Conservation (phyloP, 2,797 vertebrate species). For the Microctenopoma stevenorrisi region DNA sequence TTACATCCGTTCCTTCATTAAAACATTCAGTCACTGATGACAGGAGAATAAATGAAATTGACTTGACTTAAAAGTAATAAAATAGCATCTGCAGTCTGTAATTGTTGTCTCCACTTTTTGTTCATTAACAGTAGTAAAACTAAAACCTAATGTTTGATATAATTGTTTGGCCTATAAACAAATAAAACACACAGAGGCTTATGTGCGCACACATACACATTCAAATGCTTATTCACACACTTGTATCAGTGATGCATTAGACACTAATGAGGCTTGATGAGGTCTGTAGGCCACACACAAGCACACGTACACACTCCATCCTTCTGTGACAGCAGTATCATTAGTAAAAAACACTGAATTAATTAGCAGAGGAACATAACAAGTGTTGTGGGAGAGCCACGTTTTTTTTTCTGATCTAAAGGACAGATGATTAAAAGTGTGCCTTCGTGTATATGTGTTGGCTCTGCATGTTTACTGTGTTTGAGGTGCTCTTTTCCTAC, state of each 20-base stretch:
- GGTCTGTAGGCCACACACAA: constrained; percentile 46
- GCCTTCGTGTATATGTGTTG: constrained; percentile 2
- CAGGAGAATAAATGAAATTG: neutral
- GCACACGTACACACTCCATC: constrained; percentile 22
- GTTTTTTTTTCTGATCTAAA: constrained; percentile 14
- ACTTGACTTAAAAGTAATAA: neutral
- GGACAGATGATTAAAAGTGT: constrained; percentile 47
- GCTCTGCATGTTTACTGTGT: neutral
- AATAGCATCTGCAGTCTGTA: neutral
- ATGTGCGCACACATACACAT: neutral
- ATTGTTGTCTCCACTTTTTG: neutral
- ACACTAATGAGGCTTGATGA: constrained; percentile 56
- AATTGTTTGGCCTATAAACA: neutral
- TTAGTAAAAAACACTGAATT: constrained; percentile 41
- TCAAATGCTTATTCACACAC: constrained; percentile 3
- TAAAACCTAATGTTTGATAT: neutral
- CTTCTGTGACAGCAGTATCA: constrained; percentile 43
- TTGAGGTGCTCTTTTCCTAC: constrained; percentile 15
- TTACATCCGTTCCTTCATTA: neutral
- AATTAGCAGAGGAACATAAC: constrained; percentile 55
- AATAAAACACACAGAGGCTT: neutral
- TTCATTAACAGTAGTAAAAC: neutral
- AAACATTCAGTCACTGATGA: neutral
- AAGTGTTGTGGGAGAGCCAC: constrained; percentile 39
- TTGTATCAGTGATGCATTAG: constrained; percentile 28